These are phyloP conservation scores for Pangasius mekongensis DNA, from an alignment of 2,797 vertebrate species.

Conservation along the genomic window DNA sequence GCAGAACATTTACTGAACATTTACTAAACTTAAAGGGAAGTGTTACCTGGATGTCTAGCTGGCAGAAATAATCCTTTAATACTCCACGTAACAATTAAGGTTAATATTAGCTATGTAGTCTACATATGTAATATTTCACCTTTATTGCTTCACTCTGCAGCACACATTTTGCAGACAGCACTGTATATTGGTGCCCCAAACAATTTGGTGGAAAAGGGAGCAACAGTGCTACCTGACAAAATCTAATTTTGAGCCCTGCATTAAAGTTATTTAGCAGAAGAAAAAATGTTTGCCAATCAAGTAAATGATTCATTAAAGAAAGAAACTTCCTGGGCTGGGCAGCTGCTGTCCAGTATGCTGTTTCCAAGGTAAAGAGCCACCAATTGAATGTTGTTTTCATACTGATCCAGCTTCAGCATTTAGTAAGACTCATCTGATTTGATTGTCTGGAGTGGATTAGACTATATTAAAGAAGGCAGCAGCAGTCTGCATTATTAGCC, in stretches of 20 bases:
- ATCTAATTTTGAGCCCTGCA: neutral
- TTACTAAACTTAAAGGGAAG: neutral
- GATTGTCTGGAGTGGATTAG: constrained; percentile 31
- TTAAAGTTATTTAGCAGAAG: neutral
- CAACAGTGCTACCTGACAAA: neutral
- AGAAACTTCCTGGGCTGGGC: neutral
- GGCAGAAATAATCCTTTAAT: neutral
- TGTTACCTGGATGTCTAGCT: neutral
- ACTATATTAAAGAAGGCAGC: constrained; percentile 28
- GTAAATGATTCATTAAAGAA: neutral
- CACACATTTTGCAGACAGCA: neutral
- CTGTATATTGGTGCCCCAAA: neutral
- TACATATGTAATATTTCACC: neutral
- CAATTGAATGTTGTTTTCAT: neutral
- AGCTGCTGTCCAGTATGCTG: neutral
- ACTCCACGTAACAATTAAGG: neutral
- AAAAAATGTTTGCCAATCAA: neutral
- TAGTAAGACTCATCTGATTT: neutral
- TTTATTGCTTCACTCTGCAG: neutral
- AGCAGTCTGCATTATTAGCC: constrained; percentile 30
- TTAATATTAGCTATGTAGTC: neutral
- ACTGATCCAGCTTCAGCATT: neutral
- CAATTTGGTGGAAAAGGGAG: neutral
- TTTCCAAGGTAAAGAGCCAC: neutral
- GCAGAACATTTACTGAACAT: neutral